Evolutionary conservation across 2,888 invertebrate species (phyloP), one percentile per base, ranked within the genome.

Genomic region (Himalopsyche tibetana): DNA sequence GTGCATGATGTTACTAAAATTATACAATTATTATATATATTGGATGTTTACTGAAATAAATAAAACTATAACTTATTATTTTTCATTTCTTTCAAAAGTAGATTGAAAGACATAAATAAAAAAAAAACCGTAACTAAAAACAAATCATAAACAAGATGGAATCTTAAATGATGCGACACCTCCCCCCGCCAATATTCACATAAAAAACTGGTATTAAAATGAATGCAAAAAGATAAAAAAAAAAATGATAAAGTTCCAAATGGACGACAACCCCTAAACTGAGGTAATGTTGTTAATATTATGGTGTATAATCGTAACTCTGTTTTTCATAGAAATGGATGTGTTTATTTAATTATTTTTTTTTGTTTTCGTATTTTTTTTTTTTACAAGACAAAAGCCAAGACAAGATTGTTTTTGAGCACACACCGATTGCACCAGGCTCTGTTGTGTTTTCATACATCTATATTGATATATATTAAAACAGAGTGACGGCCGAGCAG

Each of bases 241-340:
- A 82, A 55, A 81, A 45, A 42, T 55, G 55, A 63, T 74, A 86
- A 82, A 74, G 79, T 79, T 86, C 83, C 83, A 55, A 82, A 80
- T 85, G 88, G 87, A 89, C 82, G 83, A 84, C 86, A 83, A 81
- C 74, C 85, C 82, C 42, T 82, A 80, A 42, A 81, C 42, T 56
- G 88, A 89, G 88, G 88, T 87, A 89, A 89, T 86, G 86, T 85
- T 88, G 84, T 87, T 83, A 85, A 86, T 85, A 87, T 88, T 88
- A 88, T 88, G 86, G 85, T 88, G 88, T 88, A 80, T 88, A 85
- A 82, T 88, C 88, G 88, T 88, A 89, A 88, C 87, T 88, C 89
- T 88, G 88, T 88, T 88, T 86, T 85, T 84, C 63, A 85, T 84
- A 86, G 89, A 88, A 88, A 88, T 89, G 87, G 87, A 88, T 89